A percentile compares a stretch with the other conserved stretches of the same genome.
Conservation (phyloP, 2,797 vertebrate genomes). For the Sebastes hopkinsi region DNA sequence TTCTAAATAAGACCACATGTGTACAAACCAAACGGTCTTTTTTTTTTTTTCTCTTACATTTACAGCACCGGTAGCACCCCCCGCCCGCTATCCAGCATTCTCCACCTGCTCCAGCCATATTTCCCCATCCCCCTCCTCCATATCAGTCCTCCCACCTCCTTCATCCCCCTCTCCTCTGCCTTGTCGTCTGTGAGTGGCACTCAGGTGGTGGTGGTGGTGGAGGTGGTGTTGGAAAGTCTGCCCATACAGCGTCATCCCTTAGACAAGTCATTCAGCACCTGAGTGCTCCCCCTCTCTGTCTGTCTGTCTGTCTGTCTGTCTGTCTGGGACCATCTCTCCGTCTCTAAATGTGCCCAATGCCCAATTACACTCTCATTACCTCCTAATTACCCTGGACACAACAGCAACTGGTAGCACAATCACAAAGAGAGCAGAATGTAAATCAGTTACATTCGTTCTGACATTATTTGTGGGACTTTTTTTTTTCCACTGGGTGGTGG, state of each 20-base stretch:
- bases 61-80: slow-evolving; percentile 33
- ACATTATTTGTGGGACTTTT: neutral
- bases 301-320: neutral
- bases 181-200: slow-evolving; percentile 58
- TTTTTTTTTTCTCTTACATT: slow-evolving; percentile 31
- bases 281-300: slow-evolving; percentile 36
- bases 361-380: slow-evolving; percentile 79
- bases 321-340: neutral
- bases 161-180: slow-evolving; percentile 37
- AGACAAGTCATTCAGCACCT: slow-evolving; percentile 69
- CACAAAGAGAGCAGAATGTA: too few relatives aligned
- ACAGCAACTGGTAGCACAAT: too few relatives aligned
- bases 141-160: slow-evolving; percentile 46
- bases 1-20: slow-evolving; percentile 2
- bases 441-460: too few relatives aligned
- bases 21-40: slow-evolving; percentile 31
- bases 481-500: slow-evolving; percentile 61
- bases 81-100: slow-evolving; percentile 21
- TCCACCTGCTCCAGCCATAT: slow-evolving; percentile 67
- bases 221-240: slow-evolving; percentile 41
- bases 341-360: slow-evolving; percentile 60
- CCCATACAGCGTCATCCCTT: slow-evolving; percentile 31
- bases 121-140: slow-evolving; percentile 63
- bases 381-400: slow-evolving; percentile 76
- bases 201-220: slow-evolving; percentile 49